phyloP scores from a whole-genome alignment of 2,113 vertebrate species.

The Seriola quinqueradiata region DNA sequence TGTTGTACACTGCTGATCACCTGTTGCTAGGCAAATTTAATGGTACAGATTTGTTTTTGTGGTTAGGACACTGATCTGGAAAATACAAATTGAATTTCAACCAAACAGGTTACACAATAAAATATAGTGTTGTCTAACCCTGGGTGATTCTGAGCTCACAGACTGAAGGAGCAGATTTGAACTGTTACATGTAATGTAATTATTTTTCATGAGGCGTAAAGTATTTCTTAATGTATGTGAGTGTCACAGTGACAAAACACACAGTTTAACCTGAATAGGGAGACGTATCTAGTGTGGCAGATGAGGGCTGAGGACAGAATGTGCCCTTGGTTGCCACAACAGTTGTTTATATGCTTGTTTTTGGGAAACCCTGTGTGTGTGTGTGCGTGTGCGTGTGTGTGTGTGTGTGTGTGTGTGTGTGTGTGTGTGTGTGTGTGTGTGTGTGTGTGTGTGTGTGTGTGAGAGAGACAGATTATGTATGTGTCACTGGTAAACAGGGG shows the following conservation, averaged over 20 bases:
- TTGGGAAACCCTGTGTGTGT: constrained; percentile 25
- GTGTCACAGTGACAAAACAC: not conserved
- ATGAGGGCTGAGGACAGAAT: constrained; percentile 58
- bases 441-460: too few relatives aligned
- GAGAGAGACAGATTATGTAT: not conserved
- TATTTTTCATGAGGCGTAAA: not conserved
- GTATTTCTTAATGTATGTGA: not conserved
- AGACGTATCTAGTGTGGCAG: not conserved
- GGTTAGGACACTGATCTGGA: not conserved
- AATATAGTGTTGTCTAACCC: not conserved
- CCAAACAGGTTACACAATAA: constrained; percentile 1
- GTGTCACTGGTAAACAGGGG: constrained; percentile 69
- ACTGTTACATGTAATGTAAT: not conserved
- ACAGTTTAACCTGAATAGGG: not conserved
- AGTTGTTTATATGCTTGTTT: constrained; percentile 17
- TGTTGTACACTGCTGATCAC: constrained; percentile 26
- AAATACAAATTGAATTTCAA: constrained; percentile 30
- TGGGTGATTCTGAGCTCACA: not conserved
- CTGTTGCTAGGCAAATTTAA: constrained; percentile 62
- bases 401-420: too few relatives aligned
- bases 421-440: too few relatives aligned
- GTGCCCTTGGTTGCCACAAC: constrained; percentile 36
- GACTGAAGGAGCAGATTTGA: not conserved
- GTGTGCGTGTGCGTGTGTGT: not conserved
- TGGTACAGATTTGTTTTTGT: constrained; percentile 8